Conservation (phyloP, 2,113 vertebrate genomes). For the Egretta garzetta region DNA sequence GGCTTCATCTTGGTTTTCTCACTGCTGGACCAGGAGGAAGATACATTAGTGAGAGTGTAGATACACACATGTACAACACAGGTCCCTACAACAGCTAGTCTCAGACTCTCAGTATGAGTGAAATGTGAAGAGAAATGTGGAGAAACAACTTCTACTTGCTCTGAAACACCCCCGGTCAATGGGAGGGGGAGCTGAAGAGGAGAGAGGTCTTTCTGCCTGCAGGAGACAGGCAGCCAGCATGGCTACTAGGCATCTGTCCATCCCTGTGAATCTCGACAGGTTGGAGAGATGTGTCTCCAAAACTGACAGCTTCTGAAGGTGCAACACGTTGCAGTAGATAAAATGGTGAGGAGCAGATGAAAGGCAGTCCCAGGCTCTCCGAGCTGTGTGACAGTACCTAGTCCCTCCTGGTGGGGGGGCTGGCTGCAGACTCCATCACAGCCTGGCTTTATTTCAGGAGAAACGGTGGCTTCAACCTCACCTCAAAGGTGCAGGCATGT, state of each 20-base stretch:
- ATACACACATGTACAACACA: too few relatives aligned
- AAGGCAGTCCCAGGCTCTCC: background rate
- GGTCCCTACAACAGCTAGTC: too few relatives aligned
- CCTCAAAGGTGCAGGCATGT: fast-evolving
- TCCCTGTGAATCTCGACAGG: background rate
- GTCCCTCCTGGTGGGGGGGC: fast-evolving
- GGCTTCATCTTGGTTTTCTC: too few relatives aligned
- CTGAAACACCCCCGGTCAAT: background rate
- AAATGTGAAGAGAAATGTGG: background rate
- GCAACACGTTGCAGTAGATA: fast-evolving
- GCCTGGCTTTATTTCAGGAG: background rate
- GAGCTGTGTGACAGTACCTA: background rate
- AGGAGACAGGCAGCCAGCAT: background rate
- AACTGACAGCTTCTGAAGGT: background rate
- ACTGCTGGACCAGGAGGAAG: too few relatives aligned
- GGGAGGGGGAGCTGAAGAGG: background rate
- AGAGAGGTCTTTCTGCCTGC: background rate
- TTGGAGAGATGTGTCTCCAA: background rate
- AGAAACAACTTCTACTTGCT: background rate
- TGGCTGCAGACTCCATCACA: background rate
- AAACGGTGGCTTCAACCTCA: background rate
- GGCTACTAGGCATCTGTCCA: fast-evolving
- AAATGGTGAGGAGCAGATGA: background rate
- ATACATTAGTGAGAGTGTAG: too few relatives aligned
- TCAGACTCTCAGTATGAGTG: too few relatives aligned